Evolutionary conservation across 2,888 invertebrate species (phyloP).

Genomic region (Ormyrus labotus): DNA sequence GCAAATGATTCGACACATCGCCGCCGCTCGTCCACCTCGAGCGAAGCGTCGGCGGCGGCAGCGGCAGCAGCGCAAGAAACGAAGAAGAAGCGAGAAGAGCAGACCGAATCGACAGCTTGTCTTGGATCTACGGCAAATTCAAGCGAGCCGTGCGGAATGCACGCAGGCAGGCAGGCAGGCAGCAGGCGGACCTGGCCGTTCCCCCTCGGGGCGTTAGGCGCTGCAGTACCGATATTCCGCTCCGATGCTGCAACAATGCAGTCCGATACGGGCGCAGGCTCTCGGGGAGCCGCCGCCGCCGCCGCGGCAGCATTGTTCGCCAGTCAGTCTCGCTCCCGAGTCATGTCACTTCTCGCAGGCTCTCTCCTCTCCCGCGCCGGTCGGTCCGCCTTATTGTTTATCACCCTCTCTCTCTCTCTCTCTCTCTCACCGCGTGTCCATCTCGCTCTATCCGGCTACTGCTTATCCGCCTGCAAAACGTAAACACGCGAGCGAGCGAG

Average conservation of each 20-base stretch:
- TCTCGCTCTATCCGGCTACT: background rate
- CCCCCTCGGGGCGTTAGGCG: slow-evolving; percentile 2
- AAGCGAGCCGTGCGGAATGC: slow-evolving; percentile 19
- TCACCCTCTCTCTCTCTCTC: slow-evolving; percentile 30
- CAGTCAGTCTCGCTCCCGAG: slow-evolving; percentile 50
- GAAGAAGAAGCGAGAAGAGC: slow-evolving; percentile 14
- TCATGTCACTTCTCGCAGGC: slow-evolving; percentile 15
- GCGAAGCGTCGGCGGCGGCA: background rate
- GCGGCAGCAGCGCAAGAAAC: background rate
- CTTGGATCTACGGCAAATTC: slow-evolving; percentile 24
- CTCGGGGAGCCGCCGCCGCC: slow-evolving; percentile 37
- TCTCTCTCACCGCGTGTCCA: background rate
- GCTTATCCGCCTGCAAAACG: no score
- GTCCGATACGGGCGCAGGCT: slow-evolving; percentile 41
- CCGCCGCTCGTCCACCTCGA: background rate
- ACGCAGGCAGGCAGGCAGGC: background rate
- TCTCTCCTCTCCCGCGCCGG: slow-evolving; percentile 7
- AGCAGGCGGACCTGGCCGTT: background rate
- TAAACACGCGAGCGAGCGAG: no score
- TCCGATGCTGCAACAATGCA: slow-evolving; percentile 56
- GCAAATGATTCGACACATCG: slow-evolving; percentile 6
- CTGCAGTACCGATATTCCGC: slow-evolving; percentile 47
- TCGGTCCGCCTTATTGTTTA: slow-evolving; percentile 39
- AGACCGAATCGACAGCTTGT: slow-evolving; percentile 30
- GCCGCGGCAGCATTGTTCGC: slow-evolving; percentile 42